phyloP scores from a whole-genome alignment of 1,140 invertebrate species.

The Leptinotarsa defecta region DNA sequence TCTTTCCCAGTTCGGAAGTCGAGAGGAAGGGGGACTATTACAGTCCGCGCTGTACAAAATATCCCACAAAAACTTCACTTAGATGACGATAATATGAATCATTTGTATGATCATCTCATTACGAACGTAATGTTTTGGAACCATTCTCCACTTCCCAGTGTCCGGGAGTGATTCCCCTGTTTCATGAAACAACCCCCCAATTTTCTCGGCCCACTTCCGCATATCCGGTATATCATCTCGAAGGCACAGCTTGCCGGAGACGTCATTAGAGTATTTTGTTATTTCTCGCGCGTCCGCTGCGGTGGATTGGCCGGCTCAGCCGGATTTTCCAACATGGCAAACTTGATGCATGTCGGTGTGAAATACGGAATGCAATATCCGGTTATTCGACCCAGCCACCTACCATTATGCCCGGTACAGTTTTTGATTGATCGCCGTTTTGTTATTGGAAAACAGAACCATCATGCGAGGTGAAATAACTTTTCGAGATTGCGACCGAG shows the following conservation, averaged over 20 bases:
- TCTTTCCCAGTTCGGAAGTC: no score
- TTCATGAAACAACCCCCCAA: no score
- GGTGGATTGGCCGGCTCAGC: not conserved
- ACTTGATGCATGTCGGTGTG: not conserved
- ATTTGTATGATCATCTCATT: no score
- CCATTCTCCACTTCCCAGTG: no score
- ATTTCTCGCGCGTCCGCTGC: not conserved
- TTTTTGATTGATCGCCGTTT: not conserved
- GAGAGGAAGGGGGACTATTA: no score
- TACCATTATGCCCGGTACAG: not conserved
- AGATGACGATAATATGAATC: no score
- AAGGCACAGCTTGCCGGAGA: not conserved
- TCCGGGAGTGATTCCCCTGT: no score
- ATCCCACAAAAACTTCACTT: no score
- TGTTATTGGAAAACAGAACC: slow-evolving; percentile 1
- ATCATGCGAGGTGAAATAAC: not conserved
- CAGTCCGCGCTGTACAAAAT: no score
- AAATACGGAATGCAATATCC: slow-evolving; percentile 6
- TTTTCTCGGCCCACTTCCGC: not conserved
- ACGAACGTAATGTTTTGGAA: no score
- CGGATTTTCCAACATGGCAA: slow-evolving; percentile 1
- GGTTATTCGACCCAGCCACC: not conserved
- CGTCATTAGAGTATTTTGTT: slow-evolving; percentile 3
- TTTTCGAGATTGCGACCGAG: not conserved
- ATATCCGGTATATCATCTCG: not conserved